These are phyloP conservation scores for Ptychodera flava DNA, from an alignment of 35 echinoderm and acorn worm genomes.

Conservation along the genomic window DNA sequence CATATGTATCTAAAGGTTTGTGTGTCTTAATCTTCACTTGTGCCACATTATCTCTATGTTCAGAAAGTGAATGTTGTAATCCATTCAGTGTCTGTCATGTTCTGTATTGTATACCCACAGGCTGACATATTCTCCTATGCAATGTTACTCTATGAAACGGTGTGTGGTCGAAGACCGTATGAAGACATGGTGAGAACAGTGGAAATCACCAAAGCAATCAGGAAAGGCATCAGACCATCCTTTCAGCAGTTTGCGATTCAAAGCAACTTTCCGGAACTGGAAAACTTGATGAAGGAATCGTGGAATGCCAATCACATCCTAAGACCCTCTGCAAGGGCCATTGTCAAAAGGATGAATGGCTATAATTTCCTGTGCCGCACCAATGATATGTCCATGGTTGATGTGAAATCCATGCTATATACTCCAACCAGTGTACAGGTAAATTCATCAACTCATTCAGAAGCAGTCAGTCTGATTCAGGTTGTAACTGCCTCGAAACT, in stretches of 20 bases:
- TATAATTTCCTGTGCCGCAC: background rate
- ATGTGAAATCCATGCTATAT: background rate
- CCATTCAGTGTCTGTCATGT: no score
- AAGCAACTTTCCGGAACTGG: slow-evolving; percentile 24
- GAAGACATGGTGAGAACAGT: slow-evolving; percentile 29
- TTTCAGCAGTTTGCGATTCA: slow-evolving; percentile 41
- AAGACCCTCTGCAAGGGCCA: background rate
- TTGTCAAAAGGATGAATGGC: background rate
- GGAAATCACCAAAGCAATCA: slow-evolving; percentile 41
- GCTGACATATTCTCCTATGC: slow-evolving; percentile 67
- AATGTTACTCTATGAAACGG: slow-evolving; percentile 55
- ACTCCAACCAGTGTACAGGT: background rate
- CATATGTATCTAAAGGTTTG: no score
- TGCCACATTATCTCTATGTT: no score
- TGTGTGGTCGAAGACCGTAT: slow-evolving; percentile 42
- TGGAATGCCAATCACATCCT: background rate
- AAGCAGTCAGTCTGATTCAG: no score
- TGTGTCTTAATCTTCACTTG: no score
- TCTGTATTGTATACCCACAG: no score
- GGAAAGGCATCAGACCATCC: slow-evolving; percentile 28
- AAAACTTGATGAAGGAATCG: slow-evolving; percentile 22
- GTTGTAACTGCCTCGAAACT: no score
- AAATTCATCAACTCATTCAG: no score
- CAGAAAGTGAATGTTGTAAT: no score
- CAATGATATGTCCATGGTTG: background rate